Conservation (phyloP, 1,140 invertebrate species). For the Parapsyche elsis region DNA sequence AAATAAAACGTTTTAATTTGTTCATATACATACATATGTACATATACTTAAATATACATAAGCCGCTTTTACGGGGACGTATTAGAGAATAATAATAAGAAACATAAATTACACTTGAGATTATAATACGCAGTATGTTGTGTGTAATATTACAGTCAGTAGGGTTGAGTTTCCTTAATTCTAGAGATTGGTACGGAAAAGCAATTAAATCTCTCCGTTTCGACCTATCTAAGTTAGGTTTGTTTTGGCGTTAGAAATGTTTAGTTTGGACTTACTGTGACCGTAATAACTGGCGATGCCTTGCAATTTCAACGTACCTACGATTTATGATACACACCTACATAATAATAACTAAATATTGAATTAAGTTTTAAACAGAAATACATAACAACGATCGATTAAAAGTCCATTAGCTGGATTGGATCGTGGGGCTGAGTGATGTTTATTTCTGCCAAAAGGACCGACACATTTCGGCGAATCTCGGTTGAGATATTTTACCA, state of each 20-base stretch:
- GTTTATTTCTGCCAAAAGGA: slow-evolving; percentile 2
- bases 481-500: background rate
- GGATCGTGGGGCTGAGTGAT: background rate
- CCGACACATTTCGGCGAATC: background rate
- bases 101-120: no score
- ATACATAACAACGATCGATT: background rate
- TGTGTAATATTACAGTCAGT: background rate
- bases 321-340: background rate
- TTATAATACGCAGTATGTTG: background rate
- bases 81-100: no score
- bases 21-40: no score
- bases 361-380: background rate
- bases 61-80: no score
- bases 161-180: slow-evolving; percentile 10
- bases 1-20: no score
- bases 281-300: background rate
- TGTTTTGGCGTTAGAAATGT: slow-evolving; percentile 26
- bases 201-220: slow-evolving; percentile 24
- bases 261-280: background rate
- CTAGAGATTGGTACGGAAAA: slow-evolving; percentile 6
- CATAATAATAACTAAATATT: background rate
- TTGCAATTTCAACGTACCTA: background rate
- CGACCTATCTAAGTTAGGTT: slow-evolving; percentile 10
- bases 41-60: no score
- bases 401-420: slow-evolving; percentile 22